A percentile compares a stretch with the other conserved stretches of the same genome.
Evolutionary conservation across 2,888 invertebrate species (phyloP).

Genomic region (Oscheius onirici): DNA sequence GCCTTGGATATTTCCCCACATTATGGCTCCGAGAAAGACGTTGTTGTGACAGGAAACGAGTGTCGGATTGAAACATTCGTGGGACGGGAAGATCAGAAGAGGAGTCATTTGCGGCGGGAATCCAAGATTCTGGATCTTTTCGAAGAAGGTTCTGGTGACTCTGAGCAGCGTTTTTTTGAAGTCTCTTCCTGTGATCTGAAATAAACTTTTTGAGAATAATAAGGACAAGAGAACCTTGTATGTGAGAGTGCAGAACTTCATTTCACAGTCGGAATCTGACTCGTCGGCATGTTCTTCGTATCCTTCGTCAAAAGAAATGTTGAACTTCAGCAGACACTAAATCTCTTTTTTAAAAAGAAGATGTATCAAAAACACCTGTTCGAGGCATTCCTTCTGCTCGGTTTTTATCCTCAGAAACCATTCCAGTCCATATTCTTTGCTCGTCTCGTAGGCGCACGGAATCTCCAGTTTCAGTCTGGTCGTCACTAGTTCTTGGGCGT

Average conservation of each 20-base stretch:
- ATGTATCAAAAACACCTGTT: background rate
- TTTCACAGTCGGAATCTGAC: background rate
- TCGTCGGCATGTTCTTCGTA: conserved; percentile 17
- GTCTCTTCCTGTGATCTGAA: background rate
- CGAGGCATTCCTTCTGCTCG: background rate
- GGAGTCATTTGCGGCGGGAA: background rate
- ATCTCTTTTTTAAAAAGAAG: background rate
- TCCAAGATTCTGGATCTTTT: conserved; percentile 16
- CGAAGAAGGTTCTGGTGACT: conserved; percentile 18
- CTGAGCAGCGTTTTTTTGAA: background rate
- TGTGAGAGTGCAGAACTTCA: background rate
- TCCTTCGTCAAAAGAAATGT: conserved; percentile 18
- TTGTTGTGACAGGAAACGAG: conserved; percentile 30
- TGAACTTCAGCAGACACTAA: conserved; percentile 35
- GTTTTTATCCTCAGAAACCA: background rate
- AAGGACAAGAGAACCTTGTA: background rate
- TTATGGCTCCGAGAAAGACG: conserved; percentile 40
- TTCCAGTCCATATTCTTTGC: background rate
- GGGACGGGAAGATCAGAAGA: background rate
- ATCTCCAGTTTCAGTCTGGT: conserved; percentile 20
- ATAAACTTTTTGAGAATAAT: background rate
- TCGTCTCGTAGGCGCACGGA: conserved; percentile 1
- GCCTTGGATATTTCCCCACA: conserved; percentile 54
- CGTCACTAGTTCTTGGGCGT: background rate
- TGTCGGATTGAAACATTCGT: background rate